Evolutionary conservation across 2,888 invertebrate genomes (phyloP).

Genomic region (Muscina levida): DNA sequence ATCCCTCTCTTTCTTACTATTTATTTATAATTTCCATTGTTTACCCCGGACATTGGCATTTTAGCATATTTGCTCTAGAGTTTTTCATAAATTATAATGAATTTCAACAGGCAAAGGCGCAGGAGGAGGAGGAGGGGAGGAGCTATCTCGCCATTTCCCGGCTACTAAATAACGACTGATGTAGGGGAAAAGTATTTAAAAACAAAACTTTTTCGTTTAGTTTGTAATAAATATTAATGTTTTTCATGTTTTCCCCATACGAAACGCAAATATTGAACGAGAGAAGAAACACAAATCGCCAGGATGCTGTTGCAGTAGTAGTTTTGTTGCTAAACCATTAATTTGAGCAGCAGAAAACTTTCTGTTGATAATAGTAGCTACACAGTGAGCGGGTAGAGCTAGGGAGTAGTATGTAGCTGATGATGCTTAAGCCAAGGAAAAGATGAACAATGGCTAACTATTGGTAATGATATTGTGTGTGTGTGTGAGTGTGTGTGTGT

Average conservation of each 20-base stretch:
- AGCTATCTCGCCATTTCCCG: no score
- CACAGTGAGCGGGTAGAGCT: no score
- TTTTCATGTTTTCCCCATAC: conserved; percentile 22
- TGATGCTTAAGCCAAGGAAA: not conserved
- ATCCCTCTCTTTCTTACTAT: no score
- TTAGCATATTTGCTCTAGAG: no score
- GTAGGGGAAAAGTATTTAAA: conserved; percentile 4
- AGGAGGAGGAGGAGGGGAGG: no score
- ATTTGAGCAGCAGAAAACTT: conserved; percentile 20
- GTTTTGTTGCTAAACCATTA: conserved; percentile 32
- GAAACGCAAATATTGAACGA: not conserved
- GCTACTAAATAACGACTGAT: no score
- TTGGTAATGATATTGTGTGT: conserved; percentile 1
- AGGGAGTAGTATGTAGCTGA: not conserved
- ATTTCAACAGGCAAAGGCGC: no score
- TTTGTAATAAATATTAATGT: conserved; percentile 42
- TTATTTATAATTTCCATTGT: no score
- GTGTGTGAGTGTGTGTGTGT: not conserved
- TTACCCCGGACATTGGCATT: no score
- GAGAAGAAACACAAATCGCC: not conserved
- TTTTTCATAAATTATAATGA: no score
- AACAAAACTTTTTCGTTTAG: conserved; percentile 23
- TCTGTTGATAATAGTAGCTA: not conserved
- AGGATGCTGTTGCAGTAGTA: conserved; percentile 10
- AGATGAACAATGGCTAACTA: not conserved